Base-by-base conservation (phyloP, 2,113 vertebrate genomes). In the Festucalex cinctus region DNA sequence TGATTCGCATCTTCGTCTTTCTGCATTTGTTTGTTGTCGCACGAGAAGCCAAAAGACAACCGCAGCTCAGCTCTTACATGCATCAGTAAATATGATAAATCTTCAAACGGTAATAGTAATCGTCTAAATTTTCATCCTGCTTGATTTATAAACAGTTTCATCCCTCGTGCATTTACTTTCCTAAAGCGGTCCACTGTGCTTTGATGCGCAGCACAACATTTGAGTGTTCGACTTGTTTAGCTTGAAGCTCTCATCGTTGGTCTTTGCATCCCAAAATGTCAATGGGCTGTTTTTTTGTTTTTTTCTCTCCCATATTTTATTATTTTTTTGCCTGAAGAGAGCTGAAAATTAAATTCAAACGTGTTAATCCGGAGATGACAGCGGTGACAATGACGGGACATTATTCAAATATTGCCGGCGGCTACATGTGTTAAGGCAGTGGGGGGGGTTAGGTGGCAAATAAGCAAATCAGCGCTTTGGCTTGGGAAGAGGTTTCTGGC, bases 301-400 rank as follows among this genome's bases (percentile, higher is more conserved):
- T n/a, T n/a, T n/a, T n/a, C n/a, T n/a, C n/a, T n/a, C n/a, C n/a
- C n/a, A n/a, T n/a, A 9, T 26, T 53, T 53, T 22, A 32, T 32
- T 32, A 32, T 49, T 54, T 54, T 22, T 53, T 54, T 54, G 51
- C 51, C 51, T 3, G 22, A 24, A 54, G 51, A 54, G 22, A 4
- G 10, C 51, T 24, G 22, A 54, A 19, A 57, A 57, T 28, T 32
- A 14, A 54, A 54, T 54, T 54, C 22, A 54, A 54, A 17, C 14
- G 53, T 28, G 54, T 57, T 57, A 57, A 57, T 57, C 54, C 54
- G 54, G 26, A 57, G 54, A 57, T 57, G 54, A 57, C 54, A 57
- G 54, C 54, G 26, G 14, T 28, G 54, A 57, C 54, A 57, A 57
- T 57, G 54, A 57, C 26, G 7, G 54, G 54, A 32, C 54, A 32